Evolutionary conservation across 1,140 invertebrate genomes (phyloP), one percentile per base, ranked within the genome.

Genomic region (Eubasilissa regina): DNA sequence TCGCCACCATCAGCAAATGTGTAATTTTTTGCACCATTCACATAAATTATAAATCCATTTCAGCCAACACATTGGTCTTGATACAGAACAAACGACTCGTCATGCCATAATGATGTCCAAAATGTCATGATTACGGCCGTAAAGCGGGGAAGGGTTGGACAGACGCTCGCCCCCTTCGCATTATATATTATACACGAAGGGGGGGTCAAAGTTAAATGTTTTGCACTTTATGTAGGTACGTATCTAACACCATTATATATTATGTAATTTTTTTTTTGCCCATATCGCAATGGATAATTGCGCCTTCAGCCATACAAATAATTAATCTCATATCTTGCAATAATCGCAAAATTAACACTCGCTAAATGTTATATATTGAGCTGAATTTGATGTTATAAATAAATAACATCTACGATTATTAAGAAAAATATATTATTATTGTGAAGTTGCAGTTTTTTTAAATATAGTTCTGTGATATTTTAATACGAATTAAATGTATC

Each of bases 231-330:
- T 68, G 45, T 15, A 35, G 11, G 64, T 15, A 17, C 8, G 6
- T 47, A 68, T 47, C 13, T 8, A 45, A 47, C 64, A 11, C 19
- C 64, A 68, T 68, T 45, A 68, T 35, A 68, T 68, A 45, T 44
- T 45, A 68, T 68, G 43, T 45, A n/a, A 68, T 43, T 15, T 35
- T 66, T 66, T 66, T 43, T 68, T 68, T 68, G 64, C 45, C 45
- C 44, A 21, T 21, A 21, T 45, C 12, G 45, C 64, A 68, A 68
- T 68, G 64, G 64, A 10, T 47, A 68, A 68, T 68, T 68, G 3
- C 64, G n/a, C 64, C 44, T 19, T n/a, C 0, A n/a, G 25, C 25
- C 6, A 45, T 3, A 35, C 25, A 68, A 64, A 68, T 43, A 43
- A 68, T n/a, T n/a, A 13, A 62, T 62, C 25, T 62, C 53, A 43